phyloP scores from a whole-genome alignment of 2,888 invertebrate genomes.

The Tachystola acroxantha region DNA sequence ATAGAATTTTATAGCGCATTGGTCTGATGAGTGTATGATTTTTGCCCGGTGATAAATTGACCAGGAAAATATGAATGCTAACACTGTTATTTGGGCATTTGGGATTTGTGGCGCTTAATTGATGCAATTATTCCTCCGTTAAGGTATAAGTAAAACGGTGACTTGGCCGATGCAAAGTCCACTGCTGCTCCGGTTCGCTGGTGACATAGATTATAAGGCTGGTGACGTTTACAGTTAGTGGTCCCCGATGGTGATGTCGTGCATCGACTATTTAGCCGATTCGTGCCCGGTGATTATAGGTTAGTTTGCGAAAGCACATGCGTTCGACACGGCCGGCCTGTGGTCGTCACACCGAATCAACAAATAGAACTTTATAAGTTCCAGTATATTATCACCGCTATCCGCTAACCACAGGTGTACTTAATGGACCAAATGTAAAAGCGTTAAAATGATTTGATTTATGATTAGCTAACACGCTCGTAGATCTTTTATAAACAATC shows the following conservation, averaged over 20 bases:
- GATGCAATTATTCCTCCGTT: constrained; percentile 32
- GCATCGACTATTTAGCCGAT: constrained; percentile 55
- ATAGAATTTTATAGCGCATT: constrained; percentile 37
- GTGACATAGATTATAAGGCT: too few relatives aligned
- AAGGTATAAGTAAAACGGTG: constrained; percentile 7
- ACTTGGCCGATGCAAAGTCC: not conserved
- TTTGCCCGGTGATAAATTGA: constrained; percentile 45
- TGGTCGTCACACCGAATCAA: constrained; percentile 47
- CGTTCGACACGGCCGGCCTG: constrained; percentile 53
- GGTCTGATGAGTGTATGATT: constrained; percentile 33
- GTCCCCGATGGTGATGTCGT: constrained; percentile 51
- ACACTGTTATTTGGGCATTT: constrained; percentile 38
- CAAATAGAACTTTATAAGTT: constrained; percentile 30
- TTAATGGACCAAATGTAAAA: constrained; percentile 5
- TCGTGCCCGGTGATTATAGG: constrained; percentile 49
- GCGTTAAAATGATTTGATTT: constrained; percentile 13
- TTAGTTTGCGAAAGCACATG: constrained; percentile 48
- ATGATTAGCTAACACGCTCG: constrained; percentile 2
- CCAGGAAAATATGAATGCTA: constrained; percentile 25
- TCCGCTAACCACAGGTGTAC: not conserved
- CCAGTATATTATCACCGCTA: constrained; percentile 8
- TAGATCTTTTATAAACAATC: not conserved
- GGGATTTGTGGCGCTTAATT: constrained; percentile 30
- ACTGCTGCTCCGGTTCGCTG: constrained; percentile 21
- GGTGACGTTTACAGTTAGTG: constrained; percentile 45